Evolutionary conservation across 2,113 vertebrate genomes (phyloP).

Genomic region (Sebastes fasciatus): DNA sequence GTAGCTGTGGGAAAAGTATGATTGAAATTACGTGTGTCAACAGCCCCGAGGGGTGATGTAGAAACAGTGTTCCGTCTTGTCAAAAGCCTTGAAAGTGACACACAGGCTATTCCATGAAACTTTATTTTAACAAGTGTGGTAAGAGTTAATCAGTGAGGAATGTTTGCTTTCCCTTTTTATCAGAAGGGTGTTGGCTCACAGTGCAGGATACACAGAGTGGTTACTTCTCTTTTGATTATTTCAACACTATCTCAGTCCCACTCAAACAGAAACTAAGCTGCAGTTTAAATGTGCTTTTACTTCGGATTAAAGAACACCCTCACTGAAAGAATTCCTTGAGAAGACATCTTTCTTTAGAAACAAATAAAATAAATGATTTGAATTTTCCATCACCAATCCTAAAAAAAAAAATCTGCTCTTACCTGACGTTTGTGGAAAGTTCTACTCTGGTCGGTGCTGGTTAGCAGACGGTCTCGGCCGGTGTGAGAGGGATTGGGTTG

Average conservation of each 20-base stretch:
- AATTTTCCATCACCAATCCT: background rate
- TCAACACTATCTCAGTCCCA: background rate
- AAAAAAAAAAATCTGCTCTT: background rate
- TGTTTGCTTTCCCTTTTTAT: slow-evolving; percentile 56
- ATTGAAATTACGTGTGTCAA: background rate
- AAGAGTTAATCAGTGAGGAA: slow-evolving; percentile 48
- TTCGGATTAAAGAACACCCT: background rate
- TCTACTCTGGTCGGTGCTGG: background rate
- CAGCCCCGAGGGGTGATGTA: background rate
- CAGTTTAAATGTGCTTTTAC: background rate
- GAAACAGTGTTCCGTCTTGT: slow-evolving; percentile 39
- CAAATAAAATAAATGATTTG: background rate
- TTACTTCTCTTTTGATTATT: slow-evolving; percentile 7
- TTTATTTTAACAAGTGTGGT: background rate
- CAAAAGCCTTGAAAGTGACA: background rate
- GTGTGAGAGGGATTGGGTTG: background rate
- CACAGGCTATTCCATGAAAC: background rate
- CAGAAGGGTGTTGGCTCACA: slow-evolving; percentile 45
- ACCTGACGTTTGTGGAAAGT: slow-evolving; percentile 37
- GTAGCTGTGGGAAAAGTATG: background rate
- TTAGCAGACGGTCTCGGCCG: slow-evolving; percentile 1
- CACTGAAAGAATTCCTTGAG: background rate
- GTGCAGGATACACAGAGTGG: background rate
- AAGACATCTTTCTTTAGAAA: background rate
- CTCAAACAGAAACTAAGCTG: background rate